These are phyloP conservation scores for Hystrix brachyura DNA, from an alignment of 2,113 vertebrate species.

Conservation along the genomic window DNA sequence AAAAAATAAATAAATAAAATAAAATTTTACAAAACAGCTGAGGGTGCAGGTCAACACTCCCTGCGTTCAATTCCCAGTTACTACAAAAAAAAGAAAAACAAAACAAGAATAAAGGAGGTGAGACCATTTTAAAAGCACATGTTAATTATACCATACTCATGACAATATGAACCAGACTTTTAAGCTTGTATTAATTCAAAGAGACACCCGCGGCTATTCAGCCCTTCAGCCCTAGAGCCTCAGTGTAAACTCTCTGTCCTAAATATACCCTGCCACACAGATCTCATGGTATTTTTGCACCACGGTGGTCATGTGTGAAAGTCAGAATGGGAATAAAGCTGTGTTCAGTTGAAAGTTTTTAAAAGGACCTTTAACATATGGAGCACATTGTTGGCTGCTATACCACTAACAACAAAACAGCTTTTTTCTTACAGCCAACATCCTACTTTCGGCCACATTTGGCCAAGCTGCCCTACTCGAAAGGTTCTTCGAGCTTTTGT, in stretches of 20 bases:
- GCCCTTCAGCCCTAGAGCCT: background rate
- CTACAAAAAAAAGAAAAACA: background rate
- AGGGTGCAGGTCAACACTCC: background rate
- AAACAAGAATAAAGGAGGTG: background rate
- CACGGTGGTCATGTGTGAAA: background rate
- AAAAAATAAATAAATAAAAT: no score
- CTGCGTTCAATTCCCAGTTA: background rate
- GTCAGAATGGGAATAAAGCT: constrained; percentile 32
- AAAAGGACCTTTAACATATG: constrained; percentile 35
- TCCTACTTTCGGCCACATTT: background rate
- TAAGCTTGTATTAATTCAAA: background rate
- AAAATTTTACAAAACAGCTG: background rate
- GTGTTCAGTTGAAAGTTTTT: background rate
- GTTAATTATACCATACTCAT: background rate
- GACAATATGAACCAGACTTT: background rate
- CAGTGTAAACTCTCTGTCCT: background rate
- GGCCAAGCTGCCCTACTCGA: background rate
- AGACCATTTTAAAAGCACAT: background rate
- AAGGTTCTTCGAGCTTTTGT: background rate
- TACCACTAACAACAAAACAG: background rate
- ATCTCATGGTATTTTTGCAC: background rate
- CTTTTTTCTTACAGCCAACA: background rate
- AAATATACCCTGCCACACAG: background rate
- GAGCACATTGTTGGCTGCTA: background rate
- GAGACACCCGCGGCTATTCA: background rate